Evolutionary conservation across 2,888 invertebrate genomes (phyloP).

Genomic region (Thelaira solivaga): DNA sequence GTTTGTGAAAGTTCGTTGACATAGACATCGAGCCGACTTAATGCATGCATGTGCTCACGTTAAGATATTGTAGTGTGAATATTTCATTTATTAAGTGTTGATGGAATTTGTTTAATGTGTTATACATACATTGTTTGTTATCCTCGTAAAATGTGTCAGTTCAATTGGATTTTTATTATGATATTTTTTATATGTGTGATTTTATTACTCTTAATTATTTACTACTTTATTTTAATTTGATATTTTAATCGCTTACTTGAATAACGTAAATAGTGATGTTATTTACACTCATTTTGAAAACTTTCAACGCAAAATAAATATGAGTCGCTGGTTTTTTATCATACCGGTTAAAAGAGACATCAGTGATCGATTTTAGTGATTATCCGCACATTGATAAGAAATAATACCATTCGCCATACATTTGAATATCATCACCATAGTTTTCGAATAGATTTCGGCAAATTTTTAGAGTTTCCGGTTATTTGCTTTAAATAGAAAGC

Average conservation of each 20-base stretch:
- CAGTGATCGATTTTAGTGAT: no score
- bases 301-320: no score
- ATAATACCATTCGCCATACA: no score
- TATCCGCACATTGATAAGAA: no score
- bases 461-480: no score
- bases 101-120: slow-evolving; percentile 17
- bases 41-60: background rate
- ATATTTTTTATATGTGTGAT: slow-evolving; percentile 45
- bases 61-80: slow-evolving; percentile 15
- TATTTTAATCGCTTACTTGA: background rate
- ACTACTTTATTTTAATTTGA: slow-evolving; percentile 13
- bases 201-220: slow-evolving; percentile 39
- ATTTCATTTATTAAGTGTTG: slow-evolving; percentile 13
- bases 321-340: no score
- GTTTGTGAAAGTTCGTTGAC: slow-evolving; percentile 52
- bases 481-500: no score
- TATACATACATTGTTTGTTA: slow-evolving; percentile 16
- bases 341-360: no score
- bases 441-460: no score
- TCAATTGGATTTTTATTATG: slow-evolving; percentile 42
- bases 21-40: slow-evolving; percentile 10
- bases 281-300: no score
- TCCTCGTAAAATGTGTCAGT: slow-evolving; percentile 48
- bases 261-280: background rate
- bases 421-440: no score